Evolutionary conservation across 1,140 invertebrate species (phyloP).

Genomic region (Trichonephila clavipes): DNA sequence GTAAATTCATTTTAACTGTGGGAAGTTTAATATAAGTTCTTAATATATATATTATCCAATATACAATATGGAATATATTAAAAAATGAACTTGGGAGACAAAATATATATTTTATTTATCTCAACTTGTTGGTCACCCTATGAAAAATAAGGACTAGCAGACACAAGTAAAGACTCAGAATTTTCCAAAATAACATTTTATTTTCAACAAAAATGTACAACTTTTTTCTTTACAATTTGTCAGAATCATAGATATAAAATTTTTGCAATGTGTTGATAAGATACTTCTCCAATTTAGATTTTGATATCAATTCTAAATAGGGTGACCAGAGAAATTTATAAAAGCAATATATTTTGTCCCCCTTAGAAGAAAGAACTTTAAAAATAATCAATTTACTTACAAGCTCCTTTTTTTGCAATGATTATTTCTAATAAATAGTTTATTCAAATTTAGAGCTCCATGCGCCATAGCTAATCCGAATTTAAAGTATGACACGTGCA

Average conservation of each 20-base stretch:
- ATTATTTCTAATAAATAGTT: background rate
- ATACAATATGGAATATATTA: background rate
- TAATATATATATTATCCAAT: background rate
- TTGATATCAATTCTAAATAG: slow-evolving; percentile 28
- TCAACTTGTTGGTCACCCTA: slow-evolving; percentile 65
- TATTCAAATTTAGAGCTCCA: too few relatives aligned
- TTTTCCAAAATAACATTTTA: slow-evolving; percentile 41
- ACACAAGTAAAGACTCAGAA: slow-evolving; percentile 46
- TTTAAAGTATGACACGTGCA: too few relatives aligned
- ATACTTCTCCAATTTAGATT: background rate
- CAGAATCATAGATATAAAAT: background rate
- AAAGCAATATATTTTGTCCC: slow-evolving; percentile 48
- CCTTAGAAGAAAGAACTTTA: background rate
- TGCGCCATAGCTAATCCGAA: too few relatives aligned
- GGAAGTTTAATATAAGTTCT: background rate
- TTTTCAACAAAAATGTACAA: slow-evolving; percentile 51
- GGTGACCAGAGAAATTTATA: slow-evolving; percentile 63
- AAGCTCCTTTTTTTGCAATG: background rate
- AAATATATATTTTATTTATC: background rate
- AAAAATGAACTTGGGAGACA: background rate
- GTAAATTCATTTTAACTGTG: background rate
- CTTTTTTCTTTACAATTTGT: slow-evolving; percentile 27
- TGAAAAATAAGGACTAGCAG: slow-evolving; percentile 15
- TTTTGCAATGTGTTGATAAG: background rate
- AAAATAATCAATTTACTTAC: background rate